A percentile compares a stretch with the other conserved stretches of the same genome.
Evolutionary conservation across 2,797 vertebrate genomes (phyloP).

Genomic region (Enteromius unitaeniatus): DNA sequence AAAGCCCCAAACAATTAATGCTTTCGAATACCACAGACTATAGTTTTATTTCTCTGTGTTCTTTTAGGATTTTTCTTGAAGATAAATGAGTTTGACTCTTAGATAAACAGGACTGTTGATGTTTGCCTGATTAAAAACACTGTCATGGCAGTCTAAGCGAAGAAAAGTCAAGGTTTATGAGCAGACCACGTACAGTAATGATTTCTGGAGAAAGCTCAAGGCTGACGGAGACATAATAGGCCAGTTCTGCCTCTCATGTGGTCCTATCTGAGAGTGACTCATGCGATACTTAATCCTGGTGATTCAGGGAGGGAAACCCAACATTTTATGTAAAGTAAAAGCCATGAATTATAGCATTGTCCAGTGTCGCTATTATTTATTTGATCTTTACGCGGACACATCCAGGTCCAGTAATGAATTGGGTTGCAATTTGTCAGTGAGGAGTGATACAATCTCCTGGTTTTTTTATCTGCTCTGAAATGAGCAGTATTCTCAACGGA

Average conservation of each 20-base stretch:
- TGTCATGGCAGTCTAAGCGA: conserved; percentile 36
- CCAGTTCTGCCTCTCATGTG: conserved; percentile 67
- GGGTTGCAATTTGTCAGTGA: conserved; percentile 69
- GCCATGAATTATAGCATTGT: conserved; percentile 69
- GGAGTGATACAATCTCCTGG: conserved; percentile 69
- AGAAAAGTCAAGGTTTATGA: conserved; percentile 48
- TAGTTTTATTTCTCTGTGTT: not conserved
- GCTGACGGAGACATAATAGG: conserved; percentile 60
- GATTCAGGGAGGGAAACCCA: conserved; percentile 70
- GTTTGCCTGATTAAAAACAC: conserved; percentile 43
- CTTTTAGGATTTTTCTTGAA: not conserved
- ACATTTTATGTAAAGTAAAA: conserved; percentile 66
- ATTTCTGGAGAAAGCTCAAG: conserved; percentile 56
- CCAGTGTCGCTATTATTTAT: conserved; percentile 67
- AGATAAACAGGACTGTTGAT: conserved; percentile 32
- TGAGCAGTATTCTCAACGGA: conserved; percentile 62
- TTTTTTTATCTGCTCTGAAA: conserved; percentile 65
- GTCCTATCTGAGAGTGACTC: conserved; percentile 70
- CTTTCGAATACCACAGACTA: not conserved
- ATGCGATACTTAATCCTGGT: conserved; percentile 65
- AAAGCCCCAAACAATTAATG: not conserved
- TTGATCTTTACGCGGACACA: conserved; percentile 66
- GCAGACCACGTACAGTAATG: conserved; percentile 44
- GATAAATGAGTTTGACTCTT: conserved; percentile 38
- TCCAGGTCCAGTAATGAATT: conserved; percentile 58